Percentiles rank a stretch among this genome's conserved stretches.
These are phyloP conservation scores for Mesocricetus auratus DNA, from an alignment of 2,113 vertebrate genomes.

Conservation along the genomic window DNA sequence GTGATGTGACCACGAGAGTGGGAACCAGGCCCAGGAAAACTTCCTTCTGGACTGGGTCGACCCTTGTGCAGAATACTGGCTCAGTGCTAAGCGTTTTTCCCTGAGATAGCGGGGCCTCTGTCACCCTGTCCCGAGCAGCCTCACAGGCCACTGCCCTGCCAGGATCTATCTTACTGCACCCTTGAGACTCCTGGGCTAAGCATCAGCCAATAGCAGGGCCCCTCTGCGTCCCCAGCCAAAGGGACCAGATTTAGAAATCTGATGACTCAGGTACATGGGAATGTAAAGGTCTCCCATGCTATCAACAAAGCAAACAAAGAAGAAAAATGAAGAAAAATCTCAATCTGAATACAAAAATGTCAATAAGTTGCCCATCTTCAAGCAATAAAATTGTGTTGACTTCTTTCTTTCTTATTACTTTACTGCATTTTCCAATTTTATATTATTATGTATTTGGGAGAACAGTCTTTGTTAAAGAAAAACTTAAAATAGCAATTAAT, in stretches of 20 bases:
- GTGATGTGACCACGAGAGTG: slow-evolving; percentile 73
- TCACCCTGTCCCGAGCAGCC: slow-evolving; percentile 56
- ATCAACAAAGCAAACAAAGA: slow-evolving; percentile 71
- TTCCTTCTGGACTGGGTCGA: slow-evolving; percentile 71
- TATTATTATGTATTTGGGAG: background rate
- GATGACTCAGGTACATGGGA: slow-evolving; percentile 77
- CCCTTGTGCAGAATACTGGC: slow-evolving; percentile 72
- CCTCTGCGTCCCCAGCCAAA: slow-evolving; percentile 34
- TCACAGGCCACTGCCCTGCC: slow-evolving; percentile 22
- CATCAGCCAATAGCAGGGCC: background rate
- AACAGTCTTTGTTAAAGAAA: slow-evolving; percentile 34
- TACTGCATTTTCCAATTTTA: slow-evolving; percentile 10
- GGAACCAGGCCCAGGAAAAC: slow-evolving; percentile 79
- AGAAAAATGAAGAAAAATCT: slow-evolving; percentile 56
- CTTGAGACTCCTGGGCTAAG: slow-evolving; percentile 33
- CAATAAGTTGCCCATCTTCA: background rate
- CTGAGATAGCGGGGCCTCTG: slow-evolving; percentile 66
- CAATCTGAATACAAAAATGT: slow-evolving; percentile 52
- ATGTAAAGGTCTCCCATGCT: slow-evolving; percentile 71
- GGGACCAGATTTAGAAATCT: slow-evolving; percentile 71
- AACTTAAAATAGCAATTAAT: background rate
- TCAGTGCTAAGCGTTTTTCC: slow-evolving; percentile 24
- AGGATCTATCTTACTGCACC: slow-evolving; percentile 52
- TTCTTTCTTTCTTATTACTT: slow-evolving; percentile 46
- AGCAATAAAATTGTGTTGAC: background rate